Conservation (phyloP, 2,797 vertebrate species). For the Ceyx erithaca region DNA sequence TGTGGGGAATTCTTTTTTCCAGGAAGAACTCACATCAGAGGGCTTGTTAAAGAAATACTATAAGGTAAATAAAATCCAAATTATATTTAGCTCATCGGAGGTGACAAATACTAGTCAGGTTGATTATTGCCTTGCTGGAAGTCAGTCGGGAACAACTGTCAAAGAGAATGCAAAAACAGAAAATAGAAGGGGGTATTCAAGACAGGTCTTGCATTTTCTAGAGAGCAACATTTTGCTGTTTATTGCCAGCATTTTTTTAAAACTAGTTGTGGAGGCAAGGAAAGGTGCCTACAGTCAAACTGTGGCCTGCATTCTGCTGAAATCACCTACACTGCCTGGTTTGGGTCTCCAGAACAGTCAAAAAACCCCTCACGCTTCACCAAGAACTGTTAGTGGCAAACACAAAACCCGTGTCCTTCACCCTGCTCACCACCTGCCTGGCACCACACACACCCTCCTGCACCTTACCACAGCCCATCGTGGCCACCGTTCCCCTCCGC, state of each 20-base stretch:
- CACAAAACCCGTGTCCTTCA: background rate
- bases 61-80: constrained; percentile 45
- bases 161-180: background rate
- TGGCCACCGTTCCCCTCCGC: background rate
- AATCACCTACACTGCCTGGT: background rate
- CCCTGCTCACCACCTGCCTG: background rate
- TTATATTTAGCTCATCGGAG: constrained; percentile 46
- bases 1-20: background rate
- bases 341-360: background rate
- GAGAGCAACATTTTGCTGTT: background rate
- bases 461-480: background rate
- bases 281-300: background rate
- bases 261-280: background rate
- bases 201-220: background rate
- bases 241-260: background rate
- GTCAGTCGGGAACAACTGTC: constrained; percentile 10
- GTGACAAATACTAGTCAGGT: constrained; percentile 28
- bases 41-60: constrained; percentile 37
- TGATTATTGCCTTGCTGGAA: constrained; percentile 37
- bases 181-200: background rate
- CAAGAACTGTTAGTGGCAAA: background rate
- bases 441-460: fast-evolving
- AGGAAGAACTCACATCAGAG: constrained; percentile 18
- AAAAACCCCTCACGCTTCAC: background rate
- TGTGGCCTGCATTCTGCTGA: background rate